A percentile compares a stretch with the other conserved stretches of the same genome.
These are phyloP conservation scores for Borostomias antarcticus DNA, from an alignment of 2,797 vertebrate species.

Conservation along the genomic window DNA sequence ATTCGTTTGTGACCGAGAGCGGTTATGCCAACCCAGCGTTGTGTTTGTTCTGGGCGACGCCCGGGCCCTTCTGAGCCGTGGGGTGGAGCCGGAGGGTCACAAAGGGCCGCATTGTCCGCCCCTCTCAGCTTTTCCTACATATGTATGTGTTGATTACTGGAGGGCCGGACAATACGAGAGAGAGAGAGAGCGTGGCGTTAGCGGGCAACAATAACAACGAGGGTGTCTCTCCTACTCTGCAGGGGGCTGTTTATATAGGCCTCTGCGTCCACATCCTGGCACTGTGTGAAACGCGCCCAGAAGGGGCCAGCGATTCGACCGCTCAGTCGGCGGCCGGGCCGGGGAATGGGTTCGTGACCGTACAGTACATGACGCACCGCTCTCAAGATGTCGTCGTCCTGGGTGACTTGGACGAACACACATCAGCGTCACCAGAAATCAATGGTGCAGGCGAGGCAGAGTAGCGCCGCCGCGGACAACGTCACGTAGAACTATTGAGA, in stretches of 20 bases:
- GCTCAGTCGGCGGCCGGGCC: too few species aligned
- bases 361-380: too few species aligned
- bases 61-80: slow-evolving; percentile 59
- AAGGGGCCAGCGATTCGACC: slow-evolving; percentile 58
- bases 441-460: too few species aligned
- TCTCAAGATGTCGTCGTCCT: too few species aligned
- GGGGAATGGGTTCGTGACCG: too few species aligned
- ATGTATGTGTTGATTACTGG: slow-evolving; percentile 78
- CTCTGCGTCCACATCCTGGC: slow-evolving; percentile 62
- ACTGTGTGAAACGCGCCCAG: slow-evolving; percentile 66
- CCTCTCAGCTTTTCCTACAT: slow-evolving; percentile 76
- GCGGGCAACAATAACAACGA: slow-evolving; percentile 77
- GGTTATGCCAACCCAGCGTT: slow-evolving; percentile 39
- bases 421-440: too few species aligned
- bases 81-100: slow-evolving; percentile 51
- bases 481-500: too few species aligned
- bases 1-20: not conserved
- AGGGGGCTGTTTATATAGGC: slow-evolving; percentile 71
- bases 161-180: slow-evolving; percentile 77
- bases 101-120: slow-evolving; percentile 68
- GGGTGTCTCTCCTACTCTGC: slow-evolving; percentile 74
- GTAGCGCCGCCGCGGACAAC: too few species aligned
- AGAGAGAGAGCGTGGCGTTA: slow-evolving; percentile 71
- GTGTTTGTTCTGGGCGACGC: slow-evolving; percentile 43
- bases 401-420: too few species aligned